Conservation (phyloP, 2,888 invertebrate species). For the Hirtodrosophila cameraria region DNA sequence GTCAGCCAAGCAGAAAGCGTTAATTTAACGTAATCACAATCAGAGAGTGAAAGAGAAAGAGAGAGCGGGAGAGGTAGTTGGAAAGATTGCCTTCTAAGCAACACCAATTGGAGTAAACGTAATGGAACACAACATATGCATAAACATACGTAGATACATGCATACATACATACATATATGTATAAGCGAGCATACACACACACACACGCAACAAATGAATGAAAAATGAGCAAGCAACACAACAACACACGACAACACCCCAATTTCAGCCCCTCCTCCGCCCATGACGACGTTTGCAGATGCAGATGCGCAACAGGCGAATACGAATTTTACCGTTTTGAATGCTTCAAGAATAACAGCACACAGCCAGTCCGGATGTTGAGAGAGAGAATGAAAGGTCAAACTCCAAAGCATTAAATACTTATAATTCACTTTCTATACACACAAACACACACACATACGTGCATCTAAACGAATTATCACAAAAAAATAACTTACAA, state of each 20-base stretch:
- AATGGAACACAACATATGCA: slow-evolving; percentile 48
- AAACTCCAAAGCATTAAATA: slow-evolving; percentile 42
- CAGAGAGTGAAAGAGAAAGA: slow-evolving; percentile 26
- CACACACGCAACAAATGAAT: slow-evolving; percentile 69
- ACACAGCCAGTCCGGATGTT: slow-evolving; percentile 20
- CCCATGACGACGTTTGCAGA: slow-evolving; percentile 12
- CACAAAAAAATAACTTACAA: slow-evolving; percentile 38
- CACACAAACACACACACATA: slow-evolving; percentile 4
- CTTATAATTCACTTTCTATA: slow-evolving; percentile 9
- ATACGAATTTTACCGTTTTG: slow-evolving; percentile 56
- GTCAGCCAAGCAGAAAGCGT: slow-evolving; percentile 76
- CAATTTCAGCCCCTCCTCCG: slow-evolving; percentile 46
- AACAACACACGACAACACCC: slow-evolving; percentile 68
- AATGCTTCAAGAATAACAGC: slow-evolving; percentile 28
- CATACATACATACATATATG: slow-evolving; percentile 13
- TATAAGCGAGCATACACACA: slow-evolving; percentile 19
- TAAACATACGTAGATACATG: slow-evolving; percentile 5
- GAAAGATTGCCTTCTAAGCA: slow-evolving; percentile 45
- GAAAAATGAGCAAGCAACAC: slow-evolving; percentile 60
- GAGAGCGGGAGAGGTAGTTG: slow-evolving; percentile 19
- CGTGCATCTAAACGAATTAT: slow-evolving; percentile 17
- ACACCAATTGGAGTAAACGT: slow-evolving; percentile 57
- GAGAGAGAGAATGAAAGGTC: slow-evolving; percentile 39
- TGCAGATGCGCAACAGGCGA: slow-evolving; percentile 68
- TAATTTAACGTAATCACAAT: slow-evolving; percentile 56